Conservation (phyloP, 2,113 vertebrate genomes). For the Sceloporus undulatus region DNA sequence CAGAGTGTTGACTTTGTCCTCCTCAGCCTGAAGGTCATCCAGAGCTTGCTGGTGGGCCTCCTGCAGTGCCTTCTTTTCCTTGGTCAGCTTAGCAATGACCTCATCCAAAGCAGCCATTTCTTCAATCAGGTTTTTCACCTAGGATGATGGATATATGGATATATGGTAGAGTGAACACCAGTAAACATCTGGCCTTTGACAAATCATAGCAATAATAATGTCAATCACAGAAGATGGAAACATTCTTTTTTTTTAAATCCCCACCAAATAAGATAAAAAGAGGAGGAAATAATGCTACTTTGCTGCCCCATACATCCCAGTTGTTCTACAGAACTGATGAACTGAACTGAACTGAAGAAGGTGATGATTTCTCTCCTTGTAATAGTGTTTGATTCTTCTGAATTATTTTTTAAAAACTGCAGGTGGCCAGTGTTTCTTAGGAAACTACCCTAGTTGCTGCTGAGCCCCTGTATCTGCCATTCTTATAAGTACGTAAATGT, state of each 20-base stretch:
- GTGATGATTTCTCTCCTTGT: neutral
- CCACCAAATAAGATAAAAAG: neutral
- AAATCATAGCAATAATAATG: neutral
- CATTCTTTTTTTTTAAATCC: neutral
- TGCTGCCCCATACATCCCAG: too few relatives aligned
- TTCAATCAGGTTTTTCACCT: conserved; percentile 96
- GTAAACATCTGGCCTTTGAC: neutral
- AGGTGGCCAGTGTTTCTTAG: neutral
- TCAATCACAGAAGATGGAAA: neutral
- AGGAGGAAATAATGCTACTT: too few relatives aligned
- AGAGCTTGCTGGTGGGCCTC: conserved; percentile 92
- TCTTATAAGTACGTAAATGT: neutral
- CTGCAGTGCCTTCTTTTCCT: conserved; percentile 93
- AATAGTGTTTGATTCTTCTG: neutral
- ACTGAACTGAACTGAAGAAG: neutral
- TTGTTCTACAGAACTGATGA: neutral
- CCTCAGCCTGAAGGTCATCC: conserved; percentile 92
- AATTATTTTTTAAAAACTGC: neutral
- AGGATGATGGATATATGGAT: conserved; percentile 14
- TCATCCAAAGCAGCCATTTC: conserved; percentile 93
- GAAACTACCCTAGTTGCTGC: neutral
- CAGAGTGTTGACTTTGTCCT: conserved; percentile 91
- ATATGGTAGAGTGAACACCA: neutral
- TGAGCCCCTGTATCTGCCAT: too few relatives aligned
- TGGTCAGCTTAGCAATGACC: conserved; percentile 87